Base-by-base conservation (phyloP, 2,113 vertebrate species). In the Todiramphus saurophagus region DNA sequence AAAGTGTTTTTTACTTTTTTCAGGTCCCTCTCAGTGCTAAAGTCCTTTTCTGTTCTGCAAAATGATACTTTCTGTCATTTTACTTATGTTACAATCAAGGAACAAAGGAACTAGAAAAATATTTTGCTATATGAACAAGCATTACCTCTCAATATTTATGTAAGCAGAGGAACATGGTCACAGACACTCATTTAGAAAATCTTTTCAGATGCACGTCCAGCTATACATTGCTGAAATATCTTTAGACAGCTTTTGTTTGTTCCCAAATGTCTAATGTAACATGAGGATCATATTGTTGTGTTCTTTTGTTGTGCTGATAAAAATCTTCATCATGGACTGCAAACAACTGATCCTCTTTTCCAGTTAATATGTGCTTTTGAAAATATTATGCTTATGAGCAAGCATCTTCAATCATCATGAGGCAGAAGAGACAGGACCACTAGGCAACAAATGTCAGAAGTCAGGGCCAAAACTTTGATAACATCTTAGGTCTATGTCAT, bases 1-100 rank as follows among this genome's bases (percentile, higher is more conserved):
- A 92, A 87, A 93, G 82, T 84, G 84, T 72, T 96, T 84, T 93
- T 24, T 16, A 48, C 11, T 66, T 63, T 90, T 87, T 95, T 91
- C 82, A 72, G 74, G n/a, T 37, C 23, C 7, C 13, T 83, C 50
- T 72, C 24, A 89, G 78, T 75, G 80, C 60, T 94, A 82, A 93
- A 39, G 50, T 89, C 43, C 64, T 92, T 81, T 93, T 43, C 33
- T 64, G 39, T 90, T 68, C 87, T 92, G 78, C 31, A 95, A 67
- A 97, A 92, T 80, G 11, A 72, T 51, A 46, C 7, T 55, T 83
- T 85, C 44, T 70, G 16, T 78, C 72, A 33, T 76, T 82, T 87
- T 80, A n/a, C 28, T 72, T 83, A 28, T 66, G 41, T 20, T 72
- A 55, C 59, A 79, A 66, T 48, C 50, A 92, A 74, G 68, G 77